Base-by-base conservation (phyloP, 2,888 invertebrate genomes). In the Dusona sp. region DNA sequence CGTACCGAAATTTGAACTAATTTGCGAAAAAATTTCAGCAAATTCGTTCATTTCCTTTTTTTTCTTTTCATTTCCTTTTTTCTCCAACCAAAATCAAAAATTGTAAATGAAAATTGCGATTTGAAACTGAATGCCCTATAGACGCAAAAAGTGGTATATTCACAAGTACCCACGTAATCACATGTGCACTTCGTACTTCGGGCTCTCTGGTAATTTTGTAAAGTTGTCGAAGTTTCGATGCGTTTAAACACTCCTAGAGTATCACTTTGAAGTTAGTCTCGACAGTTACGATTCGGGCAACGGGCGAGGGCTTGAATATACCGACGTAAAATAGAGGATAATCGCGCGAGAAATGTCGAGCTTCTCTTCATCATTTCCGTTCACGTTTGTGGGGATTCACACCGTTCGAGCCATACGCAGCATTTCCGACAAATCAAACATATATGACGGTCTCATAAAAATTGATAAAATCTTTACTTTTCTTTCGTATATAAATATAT, bases 371-470 rank as follows among this genome's bases (percentile, higher is more conserved):
- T 70, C 75, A 45, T 65, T 51, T 65, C 42, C 48, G 22, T 48
- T 16, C 42, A 16, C 57, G 16, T 38, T 74, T 78, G 68, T 75
- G 77, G 61, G 38, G 73, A 67, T 45, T 78, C 78, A 6, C 73
- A 38, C 64, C 16, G 16, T 64, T 64, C 45, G 29, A 61, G 33
- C 42, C 65, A 25, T 33, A 45, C 29, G n/a, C n/a, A 45, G n/a
- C 4, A 65, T 68, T 57, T 38, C 3, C 78, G 67, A 45, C 78
- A 48, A 78, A 70, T 81, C 36, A n/a, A 84, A 61, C 72, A 72
- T 79, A 79, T 54, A 45, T 11, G 72, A 48, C 67, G 51, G 86
- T 74, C 0, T 42, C 79, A 82, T 87, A 61, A 78, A 85, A 87
- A 87, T 85, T 83, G 87, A 83, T 45, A 75, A 84, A 72, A 87